Percentiles rank a stretch among this genome's conserved stretches.
Evolutionary conservation across 1,140 invertebrate species (phyloP).

Genomic region (Sycophila sp.): DNA sequence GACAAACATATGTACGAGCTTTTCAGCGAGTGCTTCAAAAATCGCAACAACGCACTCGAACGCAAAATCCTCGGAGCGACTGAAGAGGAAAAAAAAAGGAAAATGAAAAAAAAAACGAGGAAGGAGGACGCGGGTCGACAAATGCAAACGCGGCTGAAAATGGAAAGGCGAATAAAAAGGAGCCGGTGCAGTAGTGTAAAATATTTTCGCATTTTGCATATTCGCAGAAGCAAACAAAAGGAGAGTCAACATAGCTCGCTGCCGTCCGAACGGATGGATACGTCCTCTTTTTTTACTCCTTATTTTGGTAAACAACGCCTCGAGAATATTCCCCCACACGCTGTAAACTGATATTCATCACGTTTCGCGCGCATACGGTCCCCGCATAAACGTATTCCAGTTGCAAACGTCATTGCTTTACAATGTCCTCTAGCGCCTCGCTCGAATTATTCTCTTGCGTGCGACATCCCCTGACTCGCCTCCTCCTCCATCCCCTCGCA

Average conservation of each 20-base stretch:
- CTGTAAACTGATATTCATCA: slow-evolving; percentile 36
- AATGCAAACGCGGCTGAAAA: not conserved
- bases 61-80: too few species aligned
- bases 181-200: not conserved
- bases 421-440: slow-evolving; percentile 8
- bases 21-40: too few species aligned
- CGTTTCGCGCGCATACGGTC: not conserved
- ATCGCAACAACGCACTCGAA: too few species aligned
- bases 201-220: slow-evolving; percentile 23
- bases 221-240: not conserved
- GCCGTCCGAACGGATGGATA: not conserved
- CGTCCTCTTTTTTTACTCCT: not conserved
- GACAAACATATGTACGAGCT: too few species aligned
- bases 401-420: slow-evolving; percentile 29
- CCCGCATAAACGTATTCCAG: slow-evolving; percentile 3
- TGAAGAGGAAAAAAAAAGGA: too few species aligned
- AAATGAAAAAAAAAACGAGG: too few species aligned
- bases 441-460: not conserved
- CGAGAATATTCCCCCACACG: slow-evolving; percentile 10
- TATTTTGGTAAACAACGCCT: slow-evolving; percentile 19
- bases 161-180: not conserved
- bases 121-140: too few species aligned
- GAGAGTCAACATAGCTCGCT: not conserved
- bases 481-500: not conserved
- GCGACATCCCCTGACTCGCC: not conserved